A percentile compares a stretch with the other conserved stretches of the same genome.
phyloP scores from a whole-genome alignment of 2,113 vertebrate species.

The Nerophis ophidion region DNA sequence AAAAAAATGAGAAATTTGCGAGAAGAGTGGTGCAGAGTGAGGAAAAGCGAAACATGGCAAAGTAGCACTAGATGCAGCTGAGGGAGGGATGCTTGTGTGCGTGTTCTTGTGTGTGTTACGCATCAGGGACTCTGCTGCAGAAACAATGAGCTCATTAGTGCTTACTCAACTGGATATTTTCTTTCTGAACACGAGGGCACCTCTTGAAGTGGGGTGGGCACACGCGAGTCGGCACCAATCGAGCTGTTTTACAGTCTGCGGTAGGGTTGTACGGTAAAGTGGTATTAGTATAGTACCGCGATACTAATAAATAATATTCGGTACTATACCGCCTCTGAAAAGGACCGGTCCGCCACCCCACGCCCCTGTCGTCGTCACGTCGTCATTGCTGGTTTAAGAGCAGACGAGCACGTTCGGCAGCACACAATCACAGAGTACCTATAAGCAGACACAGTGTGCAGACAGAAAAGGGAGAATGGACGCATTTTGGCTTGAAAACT shows the following conservation, averaged over 20 bases:
- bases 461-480: too few species aligned
- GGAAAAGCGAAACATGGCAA: conserved; percentile 34
- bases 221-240: conserved; percentile 20
- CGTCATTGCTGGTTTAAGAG: too few species aligned
- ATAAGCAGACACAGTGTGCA: too few species aligned
- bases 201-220: conserved; percentile 6
- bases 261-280: not conserved
- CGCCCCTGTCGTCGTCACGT: too few species aligned
- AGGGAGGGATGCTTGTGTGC: conserved; percentile 12
- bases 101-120: conserved; percentile 14
- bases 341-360: too few species aligned
- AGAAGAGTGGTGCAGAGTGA: conserved; percentile 19
- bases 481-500: too few species aligned
- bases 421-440: too few species aligned
- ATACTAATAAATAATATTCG: too few species aligned
- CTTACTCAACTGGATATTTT: conserved; percentile 31
- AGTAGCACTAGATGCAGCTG: conserved; percentile 6
- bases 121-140: conserved; percentile 39
- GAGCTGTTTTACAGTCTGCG: conserved; percentile 23
- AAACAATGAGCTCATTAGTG: conserved; percentile 55
- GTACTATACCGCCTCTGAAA: too few species aligned
- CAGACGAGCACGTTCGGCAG: too few species aligned
- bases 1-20: not conserved
- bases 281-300: too few species aligned
- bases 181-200: conserved; percentile 7